phyloP scores from a whole-genome alignment of 2,888 invertebrate species.

The Gerris lacustris region DNA sequence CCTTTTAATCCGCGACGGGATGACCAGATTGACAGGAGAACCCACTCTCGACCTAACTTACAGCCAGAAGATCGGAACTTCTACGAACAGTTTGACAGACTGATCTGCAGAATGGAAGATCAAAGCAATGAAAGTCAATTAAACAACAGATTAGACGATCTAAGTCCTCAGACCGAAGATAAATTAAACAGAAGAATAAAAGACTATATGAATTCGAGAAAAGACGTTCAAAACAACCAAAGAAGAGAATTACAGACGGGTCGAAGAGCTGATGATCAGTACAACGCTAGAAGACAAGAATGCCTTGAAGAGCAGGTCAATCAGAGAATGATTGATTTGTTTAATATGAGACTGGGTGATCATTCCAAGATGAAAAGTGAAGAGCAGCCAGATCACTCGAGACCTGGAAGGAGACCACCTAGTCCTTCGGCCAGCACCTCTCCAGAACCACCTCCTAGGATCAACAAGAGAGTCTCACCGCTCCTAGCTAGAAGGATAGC shows the following conservation, averaged over 20 bases:
- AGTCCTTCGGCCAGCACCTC: not conserved
- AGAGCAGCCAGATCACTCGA: not conserved
- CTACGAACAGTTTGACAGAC: too few species aligned
- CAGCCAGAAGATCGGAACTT: not conserved
- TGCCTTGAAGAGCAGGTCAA: not conserved
- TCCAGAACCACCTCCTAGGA: conserved; percentile 31
- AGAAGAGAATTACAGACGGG: too few species aligned
- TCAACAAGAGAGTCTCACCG: conserved; percentile 28
- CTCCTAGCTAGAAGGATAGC: conserved; percentile 22
- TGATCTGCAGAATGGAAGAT: too few species aligned
- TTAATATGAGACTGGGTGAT: not conserved
- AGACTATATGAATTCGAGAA: not conserved
- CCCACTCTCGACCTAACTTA: not conserved
- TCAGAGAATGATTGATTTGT: not conserved
- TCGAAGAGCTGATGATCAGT: too few species aligned
- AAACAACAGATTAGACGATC: not conserved
- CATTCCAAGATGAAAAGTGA: not conserved
- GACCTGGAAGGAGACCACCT: not conserved
- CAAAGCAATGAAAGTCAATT: too few species aligned
- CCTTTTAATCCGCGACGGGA: not conserved
- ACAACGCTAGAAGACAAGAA: not conserved
- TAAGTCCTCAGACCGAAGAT: not conserved
- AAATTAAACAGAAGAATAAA: not conserved
- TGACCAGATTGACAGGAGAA: not conserved
- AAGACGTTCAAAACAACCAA: not conserved